Evolutionary conservation across 2,888 invertebrate genomes (phyloP), one percentile per base, ranked within the genome.

Genomic region (Onthophagus sagittarius): DNA sequence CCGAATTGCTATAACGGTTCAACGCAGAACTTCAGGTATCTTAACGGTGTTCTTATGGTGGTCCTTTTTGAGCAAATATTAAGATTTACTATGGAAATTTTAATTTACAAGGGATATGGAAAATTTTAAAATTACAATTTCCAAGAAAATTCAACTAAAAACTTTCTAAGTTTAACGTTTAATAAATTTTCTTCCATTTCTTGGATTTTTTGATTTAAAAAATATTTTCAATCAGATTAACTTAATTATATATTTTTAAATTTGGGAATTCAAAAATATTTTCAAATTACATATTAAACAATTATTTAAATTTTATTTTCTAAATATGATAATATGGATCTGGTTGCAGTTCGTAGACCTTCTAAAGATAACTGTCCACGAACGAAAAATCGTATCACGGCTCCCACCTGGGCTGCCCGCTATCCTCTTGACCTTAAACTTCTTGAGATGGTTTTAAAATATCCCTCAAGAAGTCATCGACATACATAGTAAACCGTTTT

Each of bases 1-100:
- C n/a, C 14, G 72, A 71, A 75, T 75, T 74, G 69, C 75, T 70
- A 73, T 75, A 76, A 75, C 75, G 74, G 76, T 62, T 23, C 23
- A 53, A 9, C 39, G 39, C 11, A 9, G 39, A 11, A 53, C 23
- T 3, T 23, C 23, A 23, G 23, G 39, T 53, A 9, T 53, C 11
- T 7, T 53, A 53, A 53, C 39, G 39, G 39, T 53, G 7, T 53
- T 53, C 7, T 9, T 53, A 11, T 53, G 23, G 9, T 53, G 39
- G 39, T 7, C 2, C 39, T 53, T 53, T 11, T 11, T 9, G 39
- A 11, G 6, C 39, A 23, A 23, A 23, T 23, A 23, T 23, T 23
- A 23, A 23, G 23, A 23, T 23, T n/a, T n/a, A n/a, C n/a, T 1
- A 23, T 23, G 1, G 23, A 23, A 23, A 23, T 23, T 23, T 23